phyloP scores from a whole-genome alignment of 2,888 invertebrate species.

The Diploptera punctata region DNA sequence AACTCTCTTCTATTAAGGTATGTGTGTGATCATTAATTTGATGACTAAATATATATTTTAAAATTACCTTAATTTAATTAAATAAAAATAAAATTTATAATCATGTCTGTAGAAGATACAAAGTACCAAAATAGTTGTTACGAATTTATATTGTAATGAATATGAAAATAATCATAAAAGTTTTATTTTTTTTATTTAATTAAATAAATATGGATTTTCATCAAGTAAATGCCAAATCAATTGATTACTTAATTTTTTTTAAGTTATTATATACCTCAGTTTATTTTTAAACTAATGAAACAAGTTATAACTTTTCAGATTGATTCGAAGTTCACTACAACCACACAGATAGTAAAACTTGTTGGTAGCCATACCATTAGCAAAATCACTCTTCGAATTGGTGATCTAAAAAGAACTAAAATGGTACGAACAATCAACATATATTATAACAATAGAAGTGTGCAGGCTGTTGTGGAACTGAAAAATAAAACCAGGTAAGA shows the following conservation, averaged over 20 bases:
- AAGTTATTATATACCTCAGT: too few species aligned
- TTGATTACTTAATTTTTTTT: too few species aligned
- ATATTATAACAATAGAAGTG: slow-evolving; percentile 95
- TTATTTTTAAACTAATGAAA: too few species aligned
- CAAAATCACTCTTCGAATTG: slow-evolving; percentile 90
- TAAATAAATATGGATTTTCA: too few species aligned
- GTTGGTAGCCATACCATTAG: slow-evolving; percentile 95
- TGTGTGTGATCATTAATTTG: too few species aligned
- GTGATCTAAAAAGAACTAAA: slow-evolving; percentile 94
- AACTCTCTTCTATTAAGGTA: slow-evolving; percentile 90
- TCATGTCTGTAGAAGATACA: too few species aligned
- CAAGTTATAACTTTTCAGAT: too few species aligned
- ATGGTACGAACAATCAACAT: slow-evolving; percentile 97
- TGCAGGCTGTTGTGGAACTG: slow-evolving; percentile 96
- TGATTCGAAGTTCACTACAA: slow-evolving; percentile 97
- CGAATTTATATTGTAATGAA: too few species aligned
- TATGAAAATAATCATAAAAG: too few species aligned
- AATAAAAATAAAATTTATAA: slow-evolving; percentile 48
- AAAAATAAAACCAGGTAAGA: slow-evolving; percentile 87
- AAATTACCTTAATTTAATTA: slow-evolving; percentile 14
- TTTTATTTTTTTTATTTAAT: slow-evolving; percentile 44
- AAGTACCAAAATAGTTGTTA: too few species aligned
- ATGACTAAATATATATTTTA: neutral
- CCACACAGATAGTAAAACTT: slow-evolving; percentile 96
- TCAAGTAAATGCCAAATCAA: too few species aligned